Evolutionary conservation across 2,888 invertebrate species (phyloP).

Genomic region (Disparrhopalites patrizii): DNA sequence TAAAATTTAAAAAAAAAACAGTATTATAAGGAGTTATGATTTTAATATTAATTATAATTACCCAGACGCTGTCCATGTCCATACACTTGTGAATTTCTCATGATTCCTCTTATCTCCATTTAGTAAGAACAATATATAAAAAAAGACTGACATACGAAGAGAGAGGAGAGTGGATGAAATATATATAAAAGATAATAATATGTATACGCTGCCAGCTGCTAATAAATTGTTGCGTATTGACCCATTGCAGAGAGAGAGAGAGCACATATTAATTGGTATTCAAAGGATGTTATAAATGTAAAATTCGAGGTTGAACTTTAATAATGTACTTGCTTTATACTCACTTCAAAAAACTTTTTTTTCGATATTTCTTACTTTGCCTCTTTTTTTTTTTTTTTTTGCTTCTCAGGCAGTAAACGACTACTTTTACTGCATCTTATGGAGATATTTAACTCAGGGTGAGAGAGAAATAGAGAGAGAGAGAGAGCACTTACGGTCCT

Average conservation of each 20-base stretch:
- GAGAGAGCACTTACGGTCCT: conserved; percentile 26
- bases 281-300: conserved; percentile 22
- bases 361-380: not conserved
- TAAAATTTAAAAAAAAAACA: too few species aligned
- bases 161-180: too few species aligned
- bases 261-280: conserved; percentile 18
- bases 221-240: conserved; percentile 16
- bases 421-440: not conserved
- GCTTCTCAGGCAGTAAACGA: not conserved
- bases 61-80: too few species aligned
- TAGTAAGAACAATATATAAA: too few species aligned
- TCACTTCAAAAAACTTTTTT: not conserved
- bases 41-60: too few species aligned
- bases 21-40: too few species aligned
- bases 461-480: not conserved
- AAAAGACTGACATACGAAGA: too few species aligned
- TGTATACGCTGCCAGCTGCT: conserved; percentile 1
- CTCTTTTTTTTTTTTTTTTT: not conserved
- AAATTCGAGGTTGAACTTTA: conserved; percentile 20
- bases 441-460: not conserved
- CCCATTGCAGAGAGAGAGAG: not conserved
- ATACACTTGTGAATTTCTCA: too few species aligned
- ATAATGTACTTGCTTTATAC: not conserved
- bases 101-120: too few species aligned
- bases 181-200: not conserved